Conservation (phyloP, 2,888 invertebrate species). For the Aphidoletes aphidimyza region DNA sequence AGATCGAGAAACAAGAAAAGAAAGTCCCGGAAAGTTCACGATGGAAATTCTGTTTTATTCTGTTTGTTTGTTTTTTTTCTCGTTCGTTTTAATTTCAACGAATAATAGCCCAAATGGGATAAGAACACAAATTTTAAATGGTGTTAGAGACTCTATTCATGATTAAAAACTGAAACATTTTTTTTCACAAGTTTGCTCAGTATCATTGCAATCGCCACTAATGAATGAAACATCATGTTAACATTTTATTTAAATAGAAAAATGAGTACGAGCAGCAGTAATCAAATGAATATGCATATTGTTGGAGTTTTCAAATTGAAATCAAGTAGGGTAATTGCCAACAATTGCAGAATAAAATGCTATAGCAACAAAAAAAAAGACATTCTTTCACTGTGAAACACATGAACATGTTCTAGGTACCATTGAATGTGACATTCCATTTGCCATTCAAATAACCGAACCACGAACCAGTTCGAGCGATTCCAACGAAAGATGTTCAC, state of each 20-base stretch:
- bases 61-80: not conserved
- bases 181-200: not conserved
- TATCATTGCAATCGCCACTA: not conserved
- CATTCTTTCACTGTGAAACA: too few relatives aligned
- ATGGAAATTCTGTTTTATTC: too few relatives aligned
- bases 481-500: too few relatives aligned
- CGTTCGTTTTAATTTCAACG: not conserved
- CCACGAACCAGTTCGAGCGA: too few relatives aligned
- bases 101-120: not conserved
- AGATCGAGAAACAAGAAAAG: too few relatives aligned
- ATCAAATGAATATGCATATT: not conserved
- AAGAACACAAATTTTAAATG: not conserved
- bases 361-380: too few relatives aligned
- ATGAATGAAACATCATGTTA: conserved; percentile 28
- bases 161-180: not conserved
- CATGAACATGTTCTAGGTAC: too few relatives aligned
- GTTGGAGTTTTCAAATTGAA: not conserved
- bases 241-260: not conserved
- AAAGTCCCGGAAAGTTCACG: too few relatives aligned
- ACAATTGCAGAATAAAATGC: too few relatives aligned
- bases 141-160: not conserved
- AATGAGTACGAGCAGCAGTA: not conserved
- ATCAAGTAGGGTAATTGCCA: too few relatives aligned
- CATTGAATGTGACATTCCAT: too few relatives aligned
- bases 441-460: too few relatives aligned